Evolutionary conservation across 64 coral and sea anemone species (phyloP).

Genomic region (Catalaphyllia jardinei): DNA sequence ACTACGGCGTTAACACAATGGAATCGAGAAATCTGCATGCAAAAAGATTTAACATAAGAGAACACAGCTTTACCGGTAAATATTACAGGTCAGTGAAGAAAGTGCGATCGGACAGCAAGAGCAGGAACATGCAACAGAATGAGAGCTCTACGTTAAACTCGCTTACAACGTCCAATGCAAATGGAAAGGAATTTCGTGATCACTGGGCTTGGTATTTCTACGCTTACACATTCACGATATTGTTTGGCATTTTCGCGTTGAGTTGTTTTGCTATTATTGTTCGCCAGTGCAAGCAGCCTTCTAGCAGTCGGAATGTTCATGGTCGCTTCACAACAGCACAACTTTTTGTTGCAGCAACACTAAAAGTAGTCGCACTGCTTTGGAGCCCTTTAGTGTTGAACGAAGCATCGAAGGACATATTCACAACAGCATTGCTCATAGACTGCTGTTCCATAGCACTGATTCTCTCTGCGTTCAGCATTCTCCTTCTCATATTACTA

Average conservation of each 20-base stretch:
- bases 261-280: background rate
- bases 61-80: background rate
- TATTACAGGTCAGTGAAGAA: background rate
- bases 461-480: slow-evolving; percentile 31
- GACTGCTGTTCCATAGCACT: background rate
- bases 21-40: background rate
- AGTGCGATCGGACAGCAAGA: background rate
- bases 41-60: background rate
- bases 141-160: background rate
- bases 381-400: background rate
- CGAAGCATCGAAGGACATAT: too few species aligned
- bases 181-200: background rate
- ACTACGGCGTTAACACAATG: background rate
- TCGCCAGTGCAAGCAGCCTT: background rate
- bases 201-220: slow-evolving; percentile 23
- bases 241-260: slow-evolving; percentile 17
- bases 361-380: background rate
- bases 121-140: background rate
- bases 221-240: background rate
- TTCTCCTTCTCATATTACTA: slow-evolving; percentile 33
- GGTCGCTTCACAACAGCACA: background rate
- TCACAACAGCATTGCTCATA: background rate
- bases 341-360: slow-evolving; percentile 7
- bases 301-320: background rate
- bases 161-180: background rate